Evolutionary conservation across 1,140 invertebrate species (phyloP).

Genomic region (Trissolcus basalis): DNA sequence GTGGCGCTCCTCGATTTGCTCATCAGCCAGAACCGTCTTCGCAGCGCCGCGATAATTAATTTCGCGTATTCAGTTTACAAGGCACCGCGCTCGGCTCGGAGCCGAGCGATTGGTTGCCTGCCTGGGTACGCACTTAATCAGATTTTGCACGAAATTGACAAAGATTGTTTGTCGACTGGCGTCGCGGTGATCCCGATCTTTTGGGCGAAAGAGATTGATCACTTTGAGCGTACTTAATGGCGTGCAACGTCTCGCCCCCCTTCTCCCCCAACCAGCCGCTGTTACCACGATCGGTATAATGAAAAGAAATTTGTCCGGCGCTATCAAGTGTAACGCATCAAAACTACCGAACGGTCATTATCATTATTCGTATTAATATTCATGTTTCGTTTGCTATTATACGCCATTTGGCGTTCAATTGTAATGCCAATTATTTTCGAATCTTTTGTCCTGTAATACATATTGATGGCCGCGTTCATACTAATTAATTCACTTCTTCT

Average conservation of each 20-base stretch:
- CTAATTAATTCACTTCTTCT: no score
- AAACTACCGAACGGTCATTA: background rate
- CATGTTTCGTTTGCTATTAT: background rate
- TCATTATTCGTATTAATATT: background rate
- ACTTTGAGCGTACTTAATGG: conserved; percentile 51
- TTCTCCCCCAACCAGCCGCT: no score
- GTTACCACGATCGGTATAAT: conserved; percentile 53
- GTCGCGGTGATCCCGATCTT: conserved; percentile 57
- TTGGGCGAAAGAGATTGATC: conserved; percentile 58
- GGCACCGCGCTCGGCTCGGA: conserved; percentile 56
- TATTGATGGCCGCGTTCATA: no score
- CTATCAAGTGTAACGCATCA: conserved; percentile 22
- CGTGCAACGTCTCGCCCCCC: conserved; percentile 17
- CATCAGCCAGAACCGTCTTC: conserved; percentile 53
- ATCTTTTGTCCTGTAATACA: background rate
- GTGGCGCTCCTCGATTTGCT: conserved; percentile 31
- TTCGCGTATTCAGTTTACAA: conserved; percentile 74
- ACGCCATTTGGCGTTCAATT: background rate
- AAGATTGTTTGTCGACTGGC: conserved; percentile 66
- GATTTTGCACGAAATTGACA: conserved; percentile 70
- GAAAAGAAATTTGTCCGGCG: conserved; percentile 38
- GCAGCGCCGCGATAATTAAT: conserved; percentile 71
- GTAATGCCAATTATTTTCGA: background rate
- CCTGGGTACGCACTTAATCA: conserved; percentile 67
- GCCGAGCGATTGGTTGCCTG: conserved; percentile 44